These are phyloP conservation scores for Sternotherus odoratus DNA, from an alignment of 2,797 vertebrate genomes.

Conservation along the genomic window DNA sequence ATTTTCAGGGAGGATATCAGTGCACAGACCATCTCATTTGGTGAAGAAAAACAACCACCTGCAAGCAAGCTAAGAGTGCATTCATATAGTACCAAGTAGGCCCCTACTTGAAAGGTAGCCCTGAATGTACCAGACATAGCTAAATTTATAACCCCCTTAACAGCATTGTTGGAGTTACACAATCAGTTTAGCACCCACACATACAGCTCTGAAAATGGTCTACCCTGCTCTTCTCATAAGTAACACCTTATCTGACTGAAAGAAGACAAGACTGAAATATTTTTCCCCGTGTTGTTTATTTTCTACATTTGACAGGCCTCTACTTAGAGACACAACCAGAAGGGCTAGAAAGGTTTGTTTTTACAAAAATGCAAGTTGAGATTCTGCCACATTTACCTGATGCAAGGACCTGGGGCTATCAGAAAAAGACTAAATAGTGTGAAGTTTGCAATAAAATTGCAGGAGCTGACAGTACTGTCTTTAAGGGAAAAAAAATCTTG, in stretches of 20 bases:
- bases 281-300: neutral
- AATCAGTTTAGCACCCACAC: neutral
- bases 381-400: too few relatives aligned
- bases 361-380: too few relatives aligned
- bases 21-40: neutral
- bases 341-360: too few relatives aligned
- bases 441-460: too few relatives aligned
- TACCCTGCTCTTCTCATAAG: neutral
- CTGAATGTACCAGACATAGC: neutral
- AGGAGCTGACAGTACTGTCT: too few relatives aligned
- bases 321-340: too few relatives aligned
- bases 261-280: neutral
- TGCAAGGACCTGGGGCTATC: too few relatives aligned
- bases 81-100: neutral
- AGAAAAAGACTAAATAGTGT: too few relatives aligned
- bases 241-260: neutral
- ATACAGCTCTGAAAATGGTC: neutral
- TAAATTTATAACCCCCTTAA: neutral
- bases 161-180: neutral
- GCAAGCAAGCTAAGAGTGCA: neutral
- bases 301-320: neutral
- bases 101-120: neutral
- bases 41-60: accelerated
- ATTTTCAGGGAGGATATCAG: neutral
- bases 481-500: neutral